phyloP scores from a whole-genome alignment of 2,888 invertebrate genomes.

The Agrilus mali region DNA sequence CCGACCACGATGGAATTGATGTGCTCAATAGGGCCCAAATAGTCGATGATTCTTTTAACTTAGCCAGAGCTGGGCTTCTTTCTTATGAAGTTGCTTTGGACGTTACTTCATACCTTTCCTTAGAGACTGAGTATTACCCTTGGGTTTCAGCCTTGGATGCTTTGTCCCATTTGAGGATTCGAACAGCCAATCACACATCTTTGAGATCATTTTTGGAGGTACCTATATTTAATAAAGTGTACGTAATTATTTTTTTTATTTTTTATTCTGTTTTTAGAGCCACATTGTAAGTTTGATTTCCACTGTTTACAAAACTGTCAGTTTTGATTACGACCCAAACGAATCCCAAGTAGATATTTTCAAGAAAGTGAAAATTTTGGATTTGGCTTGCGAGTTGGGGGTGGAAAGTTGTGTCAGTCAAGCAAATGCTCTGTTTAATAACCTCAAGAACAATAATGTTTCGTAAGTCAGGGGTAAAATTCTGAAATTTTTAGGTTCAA shows the following conservation, averaged over 20 bases:
- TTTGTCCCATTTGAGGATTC: conserved; percentile 28
- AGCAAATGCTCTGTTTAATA: conserved; percentile 31
- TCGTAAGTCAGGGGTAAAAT: conserved; percentile 17
- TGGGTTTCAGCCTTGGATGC: conserved; percentile 56
- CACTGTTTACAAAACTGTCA: conserved; percentile 13
- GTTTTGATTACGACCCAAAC: conserved; percentile 10
- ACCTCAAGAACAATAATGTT: conserved; percentile 22
- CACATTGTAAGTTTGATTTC: conserved; percentile 11
- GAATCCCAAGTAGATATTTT: conserved; percentile 40
- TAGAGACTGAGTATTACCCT: conserved; percentile 61
- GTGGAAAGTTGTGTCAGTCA: conserved; percentile 43
- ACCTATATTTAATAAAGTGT: too few relatives aligned
- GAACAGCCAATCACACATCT: conserved; percentile 23
- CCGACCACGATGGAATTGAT: conserved; percentile 39
- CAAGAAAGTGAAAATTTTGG: conserved; percentile 44
- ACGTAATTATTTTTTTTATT: too few relatives aligned
- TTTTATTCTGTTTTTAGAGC: too few relatives aligned
- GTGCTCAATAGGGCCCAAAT: conserved; percentile 61
- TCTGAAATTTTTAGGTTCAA: too few relatives aligned
- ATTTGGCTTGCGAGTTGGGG: conserved; percentile 52
- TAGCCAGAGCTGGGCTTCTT: conserved; percentile 55
- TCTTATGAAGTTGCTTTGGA: conserved; percentile 48
- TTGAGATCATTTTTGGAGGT: conserved; percentile 5
- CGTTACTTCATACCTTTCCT: conserved; percentile 52
- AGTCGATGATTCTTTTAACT: conserved; percentile 66